phyloP scores from a whole-genome alignment of 2,888 invertebrate genomes.

The Anthophora plumipes region DNA sequence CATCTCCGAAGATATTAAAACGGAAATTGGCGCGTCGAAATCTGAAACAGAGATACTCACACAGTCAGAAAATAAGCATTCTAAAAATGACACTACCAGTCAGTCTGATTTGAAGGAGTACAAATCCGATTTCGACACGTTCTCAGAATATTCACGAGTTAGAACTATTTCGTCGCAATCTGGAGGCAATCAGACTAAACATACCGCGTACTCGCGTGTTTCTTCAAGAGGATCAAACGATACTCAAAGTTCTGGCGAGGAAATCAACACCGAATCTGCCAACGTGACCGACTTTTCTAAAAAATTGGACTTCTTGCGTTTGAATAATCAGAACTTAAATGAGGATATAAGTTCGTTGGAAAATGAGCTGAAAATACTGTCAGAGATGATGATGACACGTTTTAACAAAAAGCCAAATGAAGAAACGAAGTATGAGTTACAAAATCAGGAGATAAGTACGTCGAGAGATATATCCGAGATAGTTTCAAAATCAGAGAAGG shows the following conservation, averaged over 20 bases:
- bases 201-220: conserved; percentile 29
- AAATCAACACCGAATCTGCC: conserved; percentile 33
- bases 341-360: conserved; percentile 81
- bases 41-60: conserved; percentile 51
- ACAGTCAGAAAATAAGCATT: conserved; percentile 41
- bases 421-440: conserved; percentile 62
- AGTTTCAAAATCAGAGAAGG: conserved; percentile 58
- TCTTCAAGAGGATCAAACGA: conserved; percentile 23
- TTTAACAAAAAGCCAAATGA: conserved; percentile 78
- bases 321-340: conserved; percentile 80
- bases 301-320: conserved; percentile 76
- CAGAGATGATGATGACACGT: conserved; percentile 82
- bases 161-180: conserved; percentile 38
- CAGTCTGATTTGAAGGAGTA: conserved; percentile 44
- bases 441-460: conserved; percentile 66
- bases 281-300: conserved; percentile 68
- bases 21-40: conserved; percentile 59
- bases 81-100: conserved; percentile 32
- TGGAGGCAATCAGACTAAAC: conserved; percentile 14
- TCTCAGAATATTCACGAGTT: conserved; percentile 34
- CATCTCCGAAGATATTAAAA: conserved; percentile 66
- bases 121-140: conserved; percentile 33
- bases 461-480: conserved; percentile 78
- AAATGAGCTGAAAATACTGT: conserved; percentile 80
- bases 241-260: conserved; percentile 14